Evolutionary conservation across 1,140 invertebrate genomes (phyloP), one percentile per base, ranked within the genome.

Genomic region (Spodoptera frugiperda): DNA sequence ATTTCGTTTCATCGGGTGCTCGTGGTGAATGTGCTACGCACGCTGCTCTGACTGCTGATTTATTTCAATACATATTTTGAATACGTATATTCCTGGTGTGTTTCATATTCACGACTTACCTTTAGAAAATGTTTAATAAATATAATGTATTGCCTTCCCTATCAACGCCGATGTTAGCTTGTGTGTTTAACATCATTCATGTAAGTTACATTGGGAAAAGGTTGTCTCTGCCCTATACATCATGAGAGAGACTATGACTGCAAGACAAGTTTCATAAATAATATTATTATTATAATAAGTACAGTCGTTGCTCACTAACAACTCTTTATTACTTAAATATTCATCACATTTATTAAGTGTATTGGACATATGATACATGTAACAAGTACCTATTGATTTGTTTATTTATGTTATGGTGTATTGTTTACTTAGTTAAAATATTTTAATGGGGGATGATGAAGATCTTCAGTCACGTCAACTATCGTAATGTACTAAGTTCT

Each of bases 1-100:
- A 82, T 80, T 81, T 77, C 74, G 72, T 80, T 73, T 76, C 72
- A 75, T 75, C 72, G 59, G 59, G n/a, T 75, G 59, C 72, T 75
- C 30, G 57, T 63, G 51, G 72, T 75, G 59, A 75, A 75, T 75
- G 59, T 65, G 30, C 48, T 65, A 30, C 55, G 39, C 55, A 59
- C 71, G 54, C 54, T 73, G 55, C 48, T 53, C 59, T 51, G 72
- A 75, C 72, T 75, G 72, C 30, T 75, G 72, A 75, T 75, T 75
- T 75, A 75, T 75, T 30, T 15, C 17, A 65, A 65, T 63, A 75
- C 59, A 75, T 65, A 75, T 75, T 75, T 65, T 65, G 71, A 74
- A 61, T 25, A 51, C 57, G 49, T 75, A 57, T 65, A 53, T 54
- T 75, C 55, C 72, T 46, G 12, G 54, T 61, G 57, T 17, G 57